Evolutionary conservation across 2,888 invertebrate species (phyloP).

Genomic region (Linyphia triangularis): DNA sequence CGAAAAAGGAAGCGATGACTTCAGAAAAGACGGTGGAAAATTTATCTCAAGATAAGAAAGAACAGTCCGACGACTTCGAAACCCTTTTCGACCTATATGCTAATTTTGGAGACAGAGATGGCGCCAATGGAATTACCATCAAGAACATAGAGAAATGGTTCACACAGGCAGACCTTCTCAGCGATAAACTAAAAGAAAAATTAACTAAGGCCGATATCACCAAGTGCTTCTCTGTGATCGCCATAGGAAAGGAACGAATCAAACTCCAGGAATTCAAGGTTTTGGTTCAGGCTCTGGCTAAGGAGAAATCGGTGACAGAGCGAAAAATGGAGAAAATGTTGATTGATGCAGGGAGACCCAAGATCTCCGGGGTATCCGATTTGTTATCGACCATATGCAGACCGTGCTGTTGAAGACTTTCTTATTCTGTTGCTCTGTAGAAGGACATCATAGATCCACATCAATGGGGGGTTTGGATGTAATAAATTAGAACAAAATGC

Average conservation of each 20-base stretch:
- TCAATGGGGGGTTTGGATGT: no score
- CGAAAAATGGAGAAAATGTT: neutral
- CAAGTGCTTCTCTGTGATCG: neutral
- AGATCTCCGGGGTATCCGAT: neutral
- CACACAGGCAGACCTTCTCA: neutral
- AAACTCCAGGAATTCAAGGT: neutral
- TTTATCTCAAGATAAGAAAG: no score
- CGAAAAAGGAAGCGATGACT: no score
- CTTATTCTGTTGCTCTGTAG: no score
- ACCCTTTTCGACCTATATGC: slow-evolving; percentile 5
- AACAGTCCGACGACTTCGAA: neutral
- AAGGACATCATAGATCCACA: no score
- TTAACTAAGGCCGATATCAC: neutral
- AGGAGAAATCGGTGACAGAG: neutral
- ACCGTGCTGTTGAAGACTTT: no score
- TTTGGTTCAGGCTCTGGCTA: neutral
- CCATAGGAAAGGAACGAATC: neutral
- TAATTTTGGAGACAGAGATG: neutral
- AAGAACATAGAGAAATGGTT: neutral
- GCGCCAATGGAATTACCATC: neutral
- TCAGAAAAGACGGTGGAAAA: no score
- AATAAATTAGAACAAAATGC: no score
- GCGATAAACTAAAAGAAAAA: neutral
- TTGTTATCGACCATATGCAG: neutral
- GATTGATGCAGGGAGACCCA: neutral